These are phyloP conservation scores for Emmelina monodactyla DNA, from an alignment of 2,888 invertebrate genomes.

Conservation along the genomic window DNA sequence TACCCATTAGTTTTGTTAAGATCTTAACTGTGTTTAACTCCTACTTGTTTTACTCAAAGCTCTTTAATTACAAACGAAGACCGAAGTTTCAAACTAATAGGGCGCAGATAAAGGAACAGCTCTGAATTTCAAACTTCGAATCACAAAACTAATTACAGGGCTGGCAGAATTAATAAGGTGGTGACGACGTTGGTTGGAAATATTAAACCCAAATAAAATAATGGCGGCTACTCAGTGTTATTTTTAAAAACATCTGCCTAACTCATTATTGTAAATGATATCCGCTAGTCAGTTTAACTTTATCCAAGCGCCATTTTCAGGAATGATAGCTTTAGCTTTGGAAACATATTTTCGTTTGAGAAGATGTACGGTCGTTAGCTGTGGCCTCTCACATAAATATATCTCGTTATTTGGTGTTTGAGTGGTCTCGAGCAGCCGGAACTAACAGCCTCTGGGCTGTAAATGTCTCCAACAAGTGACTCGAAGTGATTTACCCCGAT, in stretches of 20 bases:
- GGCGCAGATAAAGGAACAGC: slow-evolving; percentile 1
- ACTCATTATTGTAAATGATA: too few relatives aligned
- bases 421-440: slow-evolving; percentile 42
- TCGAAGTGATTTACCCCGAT: slow-evolving; percentile 62
- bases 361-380: slow-evolving; percentile 20
- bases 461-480: slow-evolving; percentile 61
- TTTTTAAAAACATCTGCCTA: too few relatives aligned
- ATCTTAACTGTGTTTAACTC: too few relatives aligned
- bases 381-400: slow-evolving; percentile 32
- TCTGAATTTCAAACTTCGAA: not conserved
- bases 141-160: not conserved
- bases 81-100: not conserved
- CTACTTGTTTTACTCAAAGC: not conserved
- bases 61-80: not conserved
- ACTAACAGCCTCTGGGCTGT: slow-evolving; percentile 57
- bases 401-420: slow-evolving; percentile 36
- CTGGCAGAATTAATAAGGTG: not conserved
- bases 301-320: too few relatives aligned
- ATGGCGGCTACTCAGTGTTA: too few relatives aligned
- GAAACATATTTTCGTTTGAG: not conserved
- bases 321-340: slow-evolving; percentile 13
- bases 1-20: too few relatives aligned
- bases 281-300: too few relatives aligned
- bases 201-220: slow-evolving; percentile 12
- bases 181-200: not conserved